These are phyloP conservation scores for Temnothorax longispinosus DNA, from an alignment of 1,140 invertebrate genomes.

Conservation along the genomic window DNA sequence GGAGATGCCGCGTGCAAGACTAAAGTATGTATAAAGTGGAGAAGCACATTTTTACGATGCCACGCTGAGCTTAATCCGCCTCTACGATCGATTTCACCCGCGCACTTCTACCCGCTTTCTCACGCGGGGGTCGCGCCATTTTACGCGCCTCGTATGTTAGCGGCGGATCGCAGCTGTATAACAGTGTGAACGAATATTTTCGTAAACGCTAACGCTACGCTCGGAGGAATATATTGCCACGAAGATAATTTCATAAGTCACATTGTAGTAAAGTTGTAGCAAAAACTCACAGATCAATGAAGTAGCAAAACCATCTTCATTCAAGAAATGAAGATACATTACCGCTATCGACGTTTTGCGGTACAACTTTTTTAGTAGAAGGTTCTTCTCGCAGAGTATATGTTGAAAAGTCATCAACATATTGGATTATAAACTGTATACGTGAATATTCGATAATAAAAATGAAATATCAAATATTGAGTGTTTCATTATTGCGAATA, in stretches of 20 bases:
- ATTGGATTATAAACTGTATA: not conserved
- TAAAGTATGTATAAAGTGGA: slow-evolving; percentile 75
- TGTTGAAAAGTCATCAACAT: not conserved
- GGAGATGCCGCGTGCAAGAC: slow-evolving; percentile 69
- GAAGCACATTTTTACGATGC: slow-evolving; percentile 71
- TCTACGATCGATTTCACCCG: slow-evolving; percentile 66
- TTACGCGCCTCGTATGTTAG: slow-evolving; percentile 21
- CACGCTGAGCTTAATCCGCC: slow-evolving; percentile 70
- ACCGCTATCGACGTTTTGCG: not conserved
- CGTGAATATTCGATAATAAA: not conserved
- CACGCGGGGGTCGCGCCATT: slow-evolving; percentile 32
- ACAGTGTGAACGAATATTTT: slow-evolving; percentile 38
- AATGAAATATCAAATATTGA: not conserved
- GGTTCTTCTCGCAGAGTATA: not conserved
- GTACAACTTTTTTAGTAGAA: not conserved
- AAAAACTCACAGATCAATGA: slow-evolving; percentile 27
- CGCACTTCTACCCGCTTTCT: slow-evolving; percentile 32
- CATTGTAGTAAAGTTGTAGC: not conserved
- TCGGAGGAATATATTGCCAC: not conserved
- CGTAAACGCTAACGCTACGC: slow-evolving; percentile 30
- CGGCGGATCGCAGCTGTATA: slow-evolving; percentile 32
- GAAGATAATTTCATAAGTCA: slow-evolving; percentile 42
- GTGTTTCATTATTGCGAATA: not conserved
- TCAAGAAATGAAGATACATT: not conserved
- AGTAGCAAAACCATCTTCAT: not conserved